phyloP scores from a whole-genome alignment of 1,140 invertebrate species.

The Eumaeus atala region DNA sequence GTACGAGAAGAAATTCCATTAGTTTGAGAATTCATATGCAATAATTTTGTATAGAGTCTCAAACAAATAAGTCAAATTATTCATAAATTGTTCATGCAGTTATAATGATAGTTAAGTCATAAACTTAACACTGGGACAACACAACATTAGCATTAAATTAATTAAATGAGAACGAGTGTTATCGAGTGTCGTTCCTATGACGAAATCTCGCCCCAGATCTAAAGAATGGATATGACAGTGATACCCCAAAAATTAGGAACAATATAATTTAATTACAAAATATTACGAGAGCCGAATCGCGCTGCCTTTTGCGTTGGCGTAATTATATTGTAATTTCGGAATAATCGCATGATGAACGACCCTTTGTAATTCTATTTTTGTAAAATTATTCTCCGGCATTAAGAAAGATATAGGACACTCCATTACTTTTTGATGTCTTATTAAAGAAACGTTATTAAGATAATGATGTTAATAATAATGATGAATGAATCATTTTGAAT shows the following conservation, averaged over 20 bases:
- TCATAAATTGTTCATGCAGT: too few species aligned
- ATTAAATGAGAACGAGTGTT: conserved; percentile 15
- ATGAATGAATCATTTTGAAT: too few species aligned
- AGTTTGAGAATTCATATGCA: too few species aligned
- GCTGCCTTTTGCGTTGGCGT: conserved; percentile 39
- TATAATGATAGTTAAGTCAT: too few species aligned
- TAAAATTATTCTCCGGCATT: neutral
- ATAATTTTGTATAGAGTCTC: too few species aligned
- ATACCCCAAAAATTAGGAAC: conserved; percentile 22
- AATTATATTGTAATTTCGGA: conserved; percentile 57
- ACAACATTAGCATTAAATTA: neutral
- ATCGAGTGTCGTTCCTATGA: conserved; percentile 14
- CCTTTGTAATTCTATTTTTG: conserved; percentile 6
- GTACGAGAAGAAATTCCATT: too few species aligned
- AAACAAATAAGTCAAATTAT: too few species aligned
- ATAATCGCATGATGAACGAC: conserved; percentile 51
- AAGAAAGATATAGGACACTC: conserved; percentile 9
- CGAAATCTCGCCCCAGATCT: conserved; percentile 16
- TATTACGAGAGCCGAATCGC: conserved; percentile 49
- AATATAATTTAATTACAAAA: conserved; percentile 58
- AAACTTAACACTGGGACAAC: too few species aligned
- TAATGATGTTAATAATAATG: too few species aligned
- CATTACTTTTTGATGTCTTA: conserved; percentile 8
- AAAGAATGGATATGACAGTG: conserved; percentile 14
- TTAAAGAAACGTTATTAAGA: too few species aligned